Base-by-base conservation (phyloP, 2,797 vertebrate species). In the Adrianichthys oophorus region DNA sequence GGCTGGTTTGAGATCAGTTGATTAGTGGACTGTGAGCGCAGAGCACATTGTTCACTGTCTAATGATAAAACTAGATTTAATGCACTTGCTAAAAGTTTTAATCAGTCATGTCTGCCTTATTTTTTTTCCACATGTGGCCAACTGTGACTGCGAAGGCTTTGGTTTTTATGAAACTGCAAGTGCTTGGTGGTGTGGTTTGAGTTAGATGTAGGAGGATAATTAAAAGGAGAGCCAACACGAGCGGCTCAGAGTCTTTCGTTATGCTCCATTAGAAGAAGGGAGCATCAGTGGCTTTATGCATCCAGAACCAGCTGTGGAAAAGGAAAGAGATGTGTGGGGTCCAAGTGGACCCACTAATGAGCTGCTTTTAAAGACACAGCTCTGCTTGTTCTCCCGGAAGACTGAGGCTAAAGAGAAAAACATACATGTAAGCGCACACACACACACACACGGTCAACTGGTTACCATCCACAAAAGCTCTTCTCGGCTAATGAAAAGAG, bases 261-360 rank as follows among this genome's bases (percentile, higher is more conserved):
- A 72, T 76, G 78, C 83, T 85, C 84, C 79, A 85, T 86, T 85
- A 85, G 82, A 86, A 68, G 57, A 62, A 69, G 74, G 72, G 65
- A 74, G 68, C 72, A 76, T 79, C 70, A 69, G 56, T 62, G 83
- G 69, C 52, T 73, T 79, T 72, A 79, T 82, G 76, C 59, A 59
- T 65, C 68, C 64, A 62, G 43, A 71, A 79, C 41, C 69, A 65
- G 73, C 70, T 76, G 75, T 48, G 75, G 58, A 70, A 74, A 71
- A 85, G 72, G 69, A 79, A 76, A 73, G 73, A 67, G 72, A 65
- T 69, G 79, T 82, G 60, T 76, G 65, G 74, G 75, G 68, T 83
- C 80, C 79, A 79, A 87, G 71, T 72, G 59, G 64, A 75, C 59
- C 54, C 59, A 74, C 82, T 90, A 91, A 91, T 87, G 84, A 90